Conservation (phyloP, 2,888 invertebrate species). For the Bimastos eiseni region DNA sequence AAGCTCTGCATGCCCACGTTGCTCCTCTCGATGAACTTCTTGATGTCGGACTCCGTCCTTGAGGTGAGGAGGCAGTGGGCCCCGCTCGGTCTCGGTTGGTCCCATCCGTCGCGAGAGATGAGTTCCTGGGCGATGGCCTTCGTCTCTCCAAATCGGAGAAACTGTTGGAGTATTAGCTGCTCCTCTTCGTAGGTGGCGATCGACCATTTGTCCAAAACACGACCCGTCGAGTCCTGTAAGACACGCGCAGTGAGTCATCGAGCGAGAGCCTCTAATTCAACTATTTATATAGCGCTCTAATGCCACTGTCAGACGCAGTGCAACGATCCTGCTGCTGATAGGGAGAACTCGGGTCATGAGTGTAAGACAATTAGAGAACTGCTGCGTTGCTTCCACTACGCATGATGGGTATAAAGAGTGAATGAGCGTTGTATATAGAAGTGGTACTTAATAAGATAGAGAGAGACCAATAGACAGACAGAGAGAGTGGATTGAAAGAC, state of each 20-base stretch:
- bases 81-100: conserved; percentile 30
- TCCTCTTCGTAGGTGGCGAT: conserved; percentile 85
- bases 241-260: not conserved
- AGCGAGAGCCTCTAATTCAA: not conserved
- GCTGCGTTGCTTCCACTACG: no score
- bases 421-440: no score
- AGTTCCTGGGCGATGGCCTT: conserved; percentile 76
- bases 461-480: no score
- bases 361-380: no score
- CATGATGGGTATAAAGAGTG: no score
- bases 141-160: conserved; percentile 85
- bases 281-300: not conserved
- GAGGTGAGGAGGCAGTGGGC: conserved; percentile 31
- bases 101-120: conserved; percentile 66
- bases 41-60: conserved; percentile 43
- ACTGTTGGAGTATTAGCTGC: conserved; percentile 86
- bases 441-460: no score
- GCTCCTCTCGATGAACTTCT: conserved; percentile 62
- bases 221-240: conserved; percentile 68
- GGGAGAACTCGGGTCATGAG: not conserved
- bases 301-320: not conserved
- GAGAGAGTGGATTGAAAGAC: no score
- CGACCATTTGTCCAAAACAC: conserved; percentile 83
- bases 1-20: conserved; percentile 57
- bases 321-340: not conserved